These are phyloP conservation scores for Hydrophis major DNA, from an alignment of 2,797 vertebrate species.

Conservation along the genomic window DNA sequence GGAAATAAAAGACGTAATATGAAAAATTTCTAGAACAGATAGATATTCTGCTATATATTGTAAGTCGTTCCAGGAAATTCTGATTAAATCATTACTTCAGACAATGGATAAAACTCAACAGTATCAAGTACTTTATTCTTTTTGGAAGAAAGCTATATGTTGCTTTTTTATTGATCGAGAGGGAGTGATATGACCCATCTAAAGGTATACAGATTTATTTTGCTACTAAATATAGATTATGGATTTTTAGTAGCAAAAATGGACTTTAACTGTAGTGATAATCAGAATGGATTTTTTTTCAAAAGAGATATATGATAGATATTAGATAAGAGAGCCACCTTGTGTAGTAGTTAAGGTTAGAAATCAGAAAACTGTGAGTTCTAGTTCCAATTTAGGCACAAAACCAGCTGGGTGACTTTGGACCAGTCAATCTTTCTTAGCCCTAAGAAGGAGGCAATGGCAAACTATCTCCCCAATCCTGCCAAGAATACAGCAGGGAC, in stretches of 20 bases:
- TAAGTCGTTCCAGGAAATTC: not conserved
- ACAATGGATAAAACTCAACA: not conserved
- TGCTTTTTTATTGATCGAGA: not conserved
- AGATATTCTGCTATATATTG: not conserved
- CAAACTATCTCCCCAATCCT: not conserved
- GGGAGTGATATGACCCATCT: not conserved
- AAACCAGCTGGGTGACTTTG: not conserved
- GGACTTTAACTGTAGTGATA: not conserved
- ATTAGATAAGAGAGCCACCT: not conserved
- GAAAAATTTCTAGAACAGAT: not conserved
- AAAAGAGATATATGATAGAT: not conserved
- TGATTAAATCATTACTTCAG: not conserved
- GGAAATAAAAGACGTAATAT: not conserved
- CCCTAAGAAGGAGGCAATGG: not conserved
- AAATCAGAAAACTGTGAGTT: not conserved
- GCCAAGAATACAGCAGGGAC: not conserved
- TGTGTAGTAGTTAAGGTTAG: not conserved
- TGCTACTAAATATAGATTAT: not conserved
- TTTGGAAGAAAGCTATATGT: not conserved
- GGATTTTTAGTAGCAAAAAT: not conserved
- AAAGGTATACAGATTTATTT: not conserved
- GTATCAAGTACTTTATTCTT: not conserved
- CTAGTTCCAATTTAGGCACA: not conserved
- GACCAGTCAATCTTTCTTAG: not conserved
- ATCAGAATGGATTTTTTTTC: not conserved